A percentile compares a stretch with the other conserved stretches of the same genome.
These are phyloP conservation scores for Drepanosiphum platanoidis DNA, from an alignment of 2,888 invertebrate species.

Conservation along the genomic window DNA sequence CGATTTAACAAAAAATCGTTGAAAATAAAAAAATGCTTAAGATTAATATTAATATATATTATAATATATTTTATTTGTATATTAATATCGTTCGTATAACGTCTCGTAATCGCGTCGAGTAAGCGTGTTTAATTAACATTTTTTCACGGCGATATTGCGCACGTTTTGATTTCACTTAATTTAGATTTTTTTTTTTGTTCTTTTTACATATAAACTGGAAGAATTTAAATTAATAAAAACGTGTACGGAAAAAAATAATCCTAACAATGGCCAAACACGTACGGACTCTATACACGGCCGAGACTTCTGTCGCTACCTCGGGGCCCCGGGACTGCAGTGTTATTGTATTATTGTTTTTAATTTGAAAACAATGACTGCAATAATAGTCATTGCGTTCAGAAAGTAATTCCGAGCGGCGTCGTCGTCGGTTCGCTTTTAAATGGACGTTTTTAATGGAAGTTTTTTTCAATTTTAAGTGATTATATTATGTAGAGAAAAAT, in stretches of 20 bases:
- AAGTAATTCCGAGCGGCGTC: background rate
- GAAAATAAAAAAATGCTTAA: no score
- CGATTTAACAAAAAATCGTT: no score
- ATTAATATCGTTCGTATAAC: no score
- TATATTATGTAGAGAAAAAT: no score
- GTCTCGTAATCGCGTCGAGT: background rate
- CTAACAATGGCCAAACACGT: background rate
- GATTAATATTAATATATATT: no score
- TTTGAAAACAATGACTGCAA: constrained; percentile 5
- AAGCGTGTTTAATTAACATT: background rate
- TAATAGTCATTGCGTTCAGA: background rate
- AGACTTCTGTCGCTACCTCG: background rate
- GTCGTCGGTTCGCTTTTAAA: background rate
- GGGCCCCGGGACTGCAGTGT: background rate
- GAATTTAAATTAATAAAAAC: no score
- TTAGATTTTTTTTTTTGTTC: no score
- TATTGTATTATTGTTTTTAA: background rate
- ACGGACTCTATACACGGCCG: background rate
- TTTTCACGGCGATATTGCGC: no score
- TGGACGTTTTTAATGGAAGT: background rate
- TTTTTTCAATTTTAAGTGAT: background rate
- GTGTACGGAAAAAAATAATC: no score
- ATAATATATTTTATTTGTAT: no score
- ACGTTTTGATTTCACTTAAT: no score
- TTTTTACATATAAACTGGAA: no score